Evolutionary conservation across 2,113 vertebrate species (phyloP).

Genomic region (Tragelaphus buxtoni): DNA sequence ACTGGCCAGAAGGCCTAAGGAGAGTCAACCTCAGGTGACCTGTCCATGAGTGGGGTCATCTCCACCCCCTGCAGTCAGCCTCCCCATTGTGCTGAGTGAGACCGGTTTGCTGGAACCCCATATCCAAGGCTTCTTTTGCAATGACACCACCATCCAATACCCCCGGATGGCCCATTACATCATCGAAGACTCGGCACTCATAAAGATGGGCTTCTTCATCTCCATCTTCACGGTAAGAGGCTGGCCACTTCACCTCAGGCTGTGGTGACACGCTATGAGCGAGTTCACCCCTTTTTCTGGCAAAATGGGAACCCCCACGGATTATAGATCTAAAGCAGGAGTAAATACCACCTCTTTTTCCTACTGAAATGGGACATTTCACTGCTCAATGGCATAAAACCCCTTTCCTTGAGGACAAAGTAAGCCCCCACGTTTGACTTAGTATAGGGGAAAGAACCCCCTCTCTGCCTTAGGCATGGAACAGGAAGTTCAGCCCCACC

Average conservation of each 20-base stretch:
- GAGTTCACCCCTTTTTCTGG: background rate
- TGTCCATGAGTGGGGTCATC: background rate
- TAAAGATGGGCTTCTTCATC: conserved; percentile 81
- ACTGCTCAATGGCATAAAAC: background rate
- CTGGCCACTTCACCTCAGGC: background rate
- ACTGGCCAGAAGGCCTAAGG: background rate
- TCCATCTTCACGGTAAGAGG: conserved; percentile 79
- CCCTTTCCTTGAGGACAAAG: background rate
- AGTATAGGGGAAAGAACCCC: background rate
- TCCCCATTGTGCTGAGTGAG: conserved; percentile 86
- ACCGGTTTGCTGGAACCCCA: conserved; percentile 79
- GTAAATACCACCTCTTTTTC: background rate
- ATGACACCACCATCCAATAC: conserved; percentile 83
- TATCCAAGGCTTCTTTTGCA: conserved; percentile 84
- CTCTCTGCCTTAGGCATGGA: background rate
- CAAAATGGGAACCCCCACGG: background rate
- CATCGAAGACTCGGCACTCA: conserved; percentile 79
- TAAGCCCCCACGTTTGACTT: background rate
- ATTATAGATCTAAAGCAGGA: background rate
- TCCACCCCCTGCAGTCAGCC: conserved; percentile 75
- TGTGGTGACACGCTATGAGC: background rate
- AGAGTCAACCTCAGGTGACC: background rate
- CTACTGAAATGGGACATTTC: background rate
- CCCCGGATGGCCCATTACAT: conserved; percentile 73
- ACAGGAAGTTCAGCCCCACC: background rate